Conservation (phyloP, 2,113 vertebrate genomes). For the Otocyon megalotis region DNA sequence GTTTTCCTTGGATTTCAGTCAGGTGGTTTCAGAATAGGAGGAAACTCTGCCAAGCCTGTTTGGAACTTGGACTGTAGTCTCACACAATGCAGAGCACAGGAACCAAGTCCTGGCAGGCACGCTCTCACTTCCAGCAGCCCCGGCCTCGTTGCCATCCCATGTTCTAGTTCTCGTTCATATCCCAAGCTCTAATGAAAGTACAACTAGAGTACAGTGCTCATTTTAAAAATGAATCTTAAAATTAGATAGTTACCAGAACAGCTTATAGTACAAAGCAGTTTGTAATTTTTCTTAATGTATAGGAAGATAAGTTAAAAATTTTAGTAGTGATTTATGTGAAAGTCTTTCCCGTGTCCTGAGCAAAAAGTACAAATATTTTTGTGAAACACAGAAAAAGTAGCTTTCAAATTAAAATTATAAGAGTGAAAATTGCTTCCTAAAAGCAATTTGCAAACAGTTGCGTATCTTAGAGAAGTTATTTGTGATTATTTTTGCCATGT, state of each 20-base stretch:
- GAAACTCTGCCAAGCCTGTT: slow-evolving; percentile 56
- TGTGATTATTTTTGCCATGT: slow-evolving; percentile 9
- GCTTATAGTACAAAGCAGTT: not conserved
- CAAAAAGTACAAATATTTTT: slow-evolving; percentile 36
- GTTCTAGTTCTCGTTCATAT: slow-evolving; percentile 44
- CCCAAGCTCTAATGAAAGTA: slow-evolving; percentile 42
- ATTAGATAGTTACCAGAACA: slow-evolving; percentile 25
- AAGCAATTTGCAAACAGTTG: slow-evolving; percentile 10
- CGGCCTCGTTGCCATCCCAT: slow-evolving; percentile 8
- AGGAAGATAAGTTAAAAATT: slow-evolving; percentile 34
- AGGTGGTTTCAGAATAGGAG: slow-evolving; percentile 63
- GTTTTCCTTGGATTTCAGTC: slow-evolving; percentile 61
- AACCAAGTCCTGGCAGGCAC: not conserved
- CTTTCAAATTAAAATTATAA: slow-evolving; percentile 54
- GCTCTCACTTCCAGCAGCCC: slow-evolving; percentile 38
- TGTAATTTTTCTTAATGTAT: slow-evolving; percentile 43
- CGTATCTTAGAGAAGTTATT: not conserved
- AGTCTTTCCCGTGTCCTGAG: not conserved
- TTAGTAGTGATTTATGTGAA: slow-evolving; percentile 45
- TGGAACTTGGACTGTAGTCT: slow-evolving; percentile 64
- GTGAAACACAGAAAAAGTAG: not conserved
- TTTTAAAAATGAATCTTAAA: slow-evolving; percentile 40
- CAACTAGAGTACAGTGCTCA: not conserved
- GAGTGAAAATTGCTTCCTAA: slow-evolving; percentile 43
- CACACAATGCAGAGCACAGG: not conserved